A percentile compares a stretch with the other conserved stretches of the same genome.
These are phyloP conservation scores for Chelonus formosanus DNA, from an alignment of 2,888 invertebrate species.

Conservation along the genomic window DNA sequence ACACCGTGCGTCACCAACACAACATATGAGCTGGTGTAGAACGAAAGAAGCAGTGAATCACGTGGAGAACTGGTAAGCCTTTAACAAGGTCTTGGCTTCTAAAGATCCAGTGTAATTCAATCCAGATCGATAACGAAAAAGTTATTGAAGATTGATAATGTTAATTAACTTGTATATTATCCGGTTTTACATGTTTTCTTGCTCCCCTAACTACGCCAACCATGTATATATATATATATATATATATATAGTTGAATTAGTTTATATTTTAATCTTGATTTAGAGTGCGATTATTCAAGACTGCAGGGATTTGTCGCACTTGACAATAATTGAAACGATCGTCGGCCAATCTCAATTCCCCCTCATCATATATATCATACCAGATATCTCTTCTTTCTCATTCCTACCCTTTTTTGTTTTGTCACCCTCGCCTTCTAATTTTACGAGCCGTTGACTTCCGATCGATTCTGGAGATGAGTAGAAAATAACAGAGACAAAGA, in stretches of 20 bases:
- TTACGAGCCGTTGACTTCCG: slow-evolving; percentile 64
- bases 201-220: too few species aligned
- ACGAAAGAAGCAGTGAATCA: background rate
- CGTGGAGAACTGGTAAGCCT: slow-evolving; percentile 20
- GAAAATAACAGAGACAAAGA: slow-evolving; percentile 18
- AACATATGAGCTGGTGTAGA: background rate
- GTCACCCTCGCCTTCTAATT: slow-evolving; percentile 56
- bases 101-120: slow-evolving; percentile 24
- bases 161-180: slow-evolving; percentile 29
- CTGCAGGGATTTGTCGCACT: slow-evolving; percentile 37
- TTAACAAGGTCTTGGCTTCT: slow-evolving; percentile 27
- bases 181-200: slow-evolving; percentile 2
- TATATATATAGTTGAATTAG: slow-evolving; percentile 20
- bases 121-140: slow-evolving; percentile 20
- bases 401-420: slow-evolving; percentile 44
- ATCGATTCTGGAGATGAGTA: slow-evolving; percentile 51
- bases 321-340: slow-evolving; percentile 44
- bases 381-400: slow-evolving; percentile 26
- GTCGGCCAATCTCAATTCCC: slow-evolving; percentile 20
- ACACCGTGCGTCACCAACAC: slow-evolving; percentile 26
- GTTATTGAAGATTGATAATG: slow-evolving; percentile 23
- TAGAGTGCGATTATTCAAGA: slow-evolving; percentile 30
- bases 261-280: slow-evolving; percentile 23
- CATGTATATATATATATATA: slow-evolving; percentile 27
- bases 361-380: slow-evolving; percentile 22